Evolutionary conservation across 2,797 vertebrate genomes (phyloP).

Genomic region (Pogonophryne albipinna): DNA sequence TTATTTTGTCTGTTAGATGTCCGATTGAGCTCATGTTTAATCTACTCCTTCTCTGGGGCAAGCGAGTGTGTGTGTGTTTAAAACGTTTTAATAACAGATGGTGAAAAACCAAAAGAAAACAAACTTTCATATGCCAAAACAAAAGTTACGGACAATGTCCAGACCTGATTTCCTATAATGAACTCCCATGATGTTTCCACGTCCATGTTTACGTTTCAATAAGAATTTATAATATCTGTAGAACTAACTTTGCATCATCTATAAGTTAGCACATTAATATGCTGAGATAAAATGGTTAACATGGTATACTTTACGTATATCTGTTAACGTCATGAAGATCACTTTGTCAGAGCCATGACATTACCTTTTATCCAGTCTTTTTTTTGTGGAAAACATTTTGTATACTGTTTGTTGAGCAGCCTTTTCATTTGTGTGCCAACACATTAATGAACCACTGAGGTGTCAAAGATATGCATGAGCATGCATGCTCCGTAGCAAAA

Average conservation of each 20-base stretch:
- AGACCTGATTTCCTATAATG: no score
- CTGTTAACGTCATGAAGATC: neutral
- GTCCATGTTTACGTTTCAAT: no score
- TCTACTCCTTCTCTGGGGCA: no score
- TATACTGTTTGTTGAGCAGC: neutral
- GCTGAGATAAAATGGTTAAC: neutral
- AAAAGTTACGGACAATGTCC: no score
- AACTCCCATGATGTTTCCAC: no score
- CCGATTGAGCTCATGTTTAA: no score
- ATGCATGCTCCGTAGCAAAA: neutral
- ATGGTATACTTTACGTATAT: neutral
- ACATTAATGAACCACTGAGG: neutral
- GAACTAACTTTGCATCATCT: neutral
- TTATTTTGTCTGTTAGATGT: no score
- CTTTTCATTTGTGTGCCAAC: slow-evolving; percentile 11
- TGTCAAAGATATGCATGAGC: neutral
- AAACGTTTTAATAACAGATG: no score
- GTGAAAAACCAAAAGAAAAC: no score
- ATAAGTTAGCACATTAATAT: neutral
- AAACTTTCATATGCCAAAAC: no score
- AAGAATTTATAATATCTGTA: neutral
- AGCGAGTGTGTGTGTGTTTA: no score
- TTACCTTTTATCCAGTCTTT: neutral
- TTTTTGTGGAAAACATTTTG: neutral
- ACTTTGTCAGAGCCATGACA: neutral